Conservation (phyloP, 2,888 invertebrate species). For the Auanema freiburgensis region DNA sequence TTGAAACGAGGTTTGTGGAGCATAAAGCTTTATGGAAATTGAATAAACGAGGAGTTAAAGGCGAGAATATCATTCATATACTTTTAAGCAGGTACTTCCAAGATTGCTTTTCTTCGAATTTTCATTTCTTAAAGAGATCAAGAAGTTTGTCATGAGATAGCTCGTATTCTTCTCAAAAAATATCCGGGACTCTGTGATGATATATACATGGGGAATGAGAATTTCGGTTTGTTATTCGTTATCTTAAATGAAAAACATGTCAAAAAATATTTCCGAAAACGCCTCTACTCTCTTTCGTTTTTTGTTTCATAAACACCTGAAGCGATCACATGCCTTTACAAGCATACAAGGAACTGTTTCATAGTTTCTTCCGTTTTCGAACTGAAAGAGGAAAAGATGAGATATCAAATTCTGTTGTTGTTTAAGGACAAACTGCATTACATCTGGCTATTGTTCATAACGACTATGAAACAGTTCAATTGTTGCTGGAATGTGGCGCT, state of each 20-base stretch:
- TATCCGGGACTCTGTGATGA: constrained; percentile 78
- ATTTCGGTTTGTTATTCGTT: constrained; percentile 75
- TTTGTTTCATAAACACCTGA: neutral
- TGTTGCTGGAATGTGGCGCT: constrained; percentile 79
- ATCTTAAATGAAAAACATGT: neutral
- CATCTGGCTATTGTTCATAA: constrained; percentile 94
- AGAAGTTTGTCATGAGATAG: constrained; percentile 69
- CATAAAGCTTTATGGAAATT: constrained; percentile 92
- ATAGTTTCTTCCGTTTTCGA: too few species aligned
- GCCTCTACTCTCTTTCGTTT: too few species aligned
- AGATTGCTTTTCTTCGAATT: neutral
- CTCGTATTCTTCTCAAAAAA: constrained; percentile 77
- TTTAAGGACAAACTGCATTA: constrained; percentile 82
- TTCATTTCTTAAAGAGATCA: constrained; percentile 29
- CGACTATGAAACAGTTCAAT: constrained; percentile 90
- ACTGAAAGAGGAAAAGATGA: neutral
- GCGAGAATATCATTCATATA: constrained; percentile 90
- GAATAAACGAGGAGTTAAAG: constrained; percentile 89
- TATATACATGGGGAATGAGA: constrained; percentile 95
- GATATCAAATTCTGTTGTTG: constrained; percentile 3
- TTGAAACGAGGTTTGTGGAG: constrained; percentile 75
- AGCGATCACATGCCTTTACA: neutral
- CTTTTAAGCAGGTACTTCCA: constrained; percentile 88
- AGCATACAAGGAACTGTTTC: neutral
- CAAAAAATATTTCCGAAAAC: too few species aligned